Evolutionary conservation across 2,888 invertebrate genomes (phyloP).

Genomic region (Trisateles emortualis): DNA sequence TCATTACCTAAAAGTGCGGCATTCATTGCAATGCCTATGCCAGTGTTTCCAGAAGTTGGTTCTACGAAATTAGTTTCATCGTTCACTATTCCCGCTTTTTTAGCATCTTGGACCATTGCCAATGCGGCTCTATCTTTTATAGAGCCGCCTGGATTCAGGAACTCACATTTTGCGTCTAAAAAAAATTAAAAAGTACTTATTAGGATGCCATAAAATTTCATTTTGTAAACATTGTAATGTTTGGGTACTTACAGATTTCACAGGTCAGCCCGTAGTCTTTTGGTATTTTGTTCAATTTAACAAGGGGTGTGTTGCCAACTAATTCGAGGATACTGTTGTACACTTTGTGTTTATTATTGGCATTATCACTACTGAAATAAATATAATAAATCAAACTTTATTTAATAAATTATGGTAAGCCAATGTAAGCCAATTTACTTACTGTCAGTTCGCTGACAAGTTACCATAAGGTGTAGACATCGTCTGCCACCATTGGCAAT

Average conservation of each 20-base stretch:
- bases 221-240: background rate
- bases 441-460: no score
- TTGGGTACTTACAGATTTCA: constrained; percentile 91
- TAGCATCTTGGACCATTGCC: constrained; percentile 97
- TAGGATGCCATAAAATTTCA: no score
- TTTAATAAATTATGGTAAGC: background rate
- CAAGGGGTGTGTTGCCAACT: constrained; percentile 93
- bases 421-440: no score
- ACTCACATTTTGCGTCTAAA: constrained; percentile 97
- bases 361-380: background rate
- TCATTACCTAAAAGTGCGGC: constrained; percentile 88
- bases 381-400: background rate
- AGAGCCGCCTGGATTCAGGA: constrained; percentile 97
- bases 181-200: constrained; percentile 6
- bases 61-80: constrained; percentile 95
- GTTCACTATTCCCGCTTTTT: constrained; percentile 91
- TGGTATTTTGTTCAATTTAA: constrained; percentile 92
- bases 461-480: no score
- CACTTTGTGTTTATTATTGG: constrained; percentile 23
- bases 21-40: constrained; percentile 96
- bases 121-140: constrained; percentile 96
- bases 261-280: constrained; percentile 91
- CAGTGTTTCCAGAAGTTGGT: constrained; percentile 94
- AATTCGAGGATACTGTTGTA: constrained; percentile 77
- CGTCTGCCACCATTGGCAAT: background rate